phyloP scores from a whole-genome alignment of 2,888 invertebrate species.

The Diaphora mendica region DNA sequence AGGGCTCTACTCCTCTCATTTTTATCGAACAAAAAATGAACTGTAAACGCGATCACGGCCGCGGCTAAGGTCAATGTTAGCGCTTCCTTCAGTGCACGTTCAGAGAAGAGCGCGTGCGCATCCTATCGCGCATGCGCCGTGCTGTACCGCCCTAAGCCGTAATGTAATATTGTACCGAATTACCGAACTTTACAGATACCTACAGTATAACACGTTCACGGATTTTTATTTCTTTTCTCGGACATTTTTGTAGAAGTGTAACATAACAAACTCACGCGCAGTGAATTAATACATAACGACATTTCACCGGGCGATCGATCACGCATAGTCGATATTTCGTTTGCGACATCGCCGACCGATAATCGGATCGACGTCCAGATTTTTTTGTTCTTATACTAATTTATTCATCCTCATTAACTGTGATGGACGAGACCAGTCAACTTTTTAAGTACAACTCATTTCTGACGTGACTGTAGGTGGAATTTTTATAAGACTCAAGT shows the following conservation, averaged over 20 bases:
- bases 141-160: slow-evolving; percentile 70
- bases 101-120: slow-evolving; percentile 84
- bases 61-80: slow-evolving; percentile 86
- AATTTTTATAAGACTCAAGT: slow-evolving; percentile 49
- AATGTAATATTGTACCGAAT: slow-evolving; percentile 58
- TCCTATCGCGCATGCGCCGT: slow-evolving; percentile 70
- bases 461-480: slow-evolving; percentile 66
- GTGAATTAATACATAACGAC: slow-evolving; percentile 69
- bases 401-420: slow-evolving; percentile 79
- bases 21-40: slow-evolving; percentile 87
- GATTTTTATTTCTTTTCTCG: slow-evolving; percentile 38
- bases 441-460: slow-evolving; percentile 68
- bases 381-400: slow-evolving; percentile 62
- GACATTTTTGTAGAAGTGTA: slow-evolving; percentile 36
- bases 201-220: slow-evolving; percentile 44
- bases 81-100: slow-evolving; percentile 86
- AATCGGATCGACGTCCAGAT: slow-evolving; percentile 70
- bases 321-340: slow-evolving; percentile 69
- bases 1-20: slow-evolving; percentile 87
- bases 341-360: slow-evolving; percentile 71
- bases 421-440: slow-evolving; percentile 77
- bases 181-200: slow-evolving; percentile 44
- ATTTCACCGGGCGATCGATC: slow-evolving; percentile 76
- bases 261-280: slow-evolving; percentile 46
- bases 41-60: slow-evolving; percentile 87